phyloP scores from a whole-genome alignment of 2,797 vertebrate species.

The Melanotaenia parkinsoni region DNA sequence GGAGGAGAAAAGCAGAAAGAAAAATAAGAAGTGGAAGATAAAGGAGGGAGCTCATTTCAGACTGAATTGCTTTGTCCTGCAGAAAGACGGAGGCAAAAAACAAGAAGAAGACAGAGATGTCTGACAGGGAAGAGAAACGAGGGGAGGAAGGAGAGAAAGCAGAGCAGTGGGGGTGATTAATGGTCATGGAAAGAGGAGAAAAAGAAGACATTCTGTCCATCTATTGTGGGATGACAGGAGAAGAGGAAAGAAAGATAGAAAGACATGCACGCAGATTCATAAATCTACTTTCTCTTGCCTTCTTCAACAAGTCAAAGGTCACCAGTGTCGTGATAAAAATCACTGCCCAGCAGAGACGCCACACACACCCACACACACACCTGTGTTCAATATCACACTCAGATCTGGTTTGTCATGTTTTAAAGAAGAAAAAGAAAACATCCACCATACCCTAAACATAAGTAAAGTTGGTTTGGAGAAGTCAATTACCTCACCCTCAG shows the following conservation, averaged over 20 bases:
- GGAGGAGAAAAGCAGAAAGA: background rate
- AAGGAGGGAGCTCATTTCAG: background rate
- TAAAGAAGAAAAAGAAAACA: background rate
- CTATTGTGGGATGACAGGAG: constrained; percentile 20
- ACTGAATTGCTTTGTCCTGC: constrained; percentile 23
- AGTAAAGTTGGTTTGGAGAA: constrained; percentile 10
- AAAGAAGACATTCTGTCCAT: constrained; percentile 37
- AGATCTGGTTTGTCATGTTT: background rate
- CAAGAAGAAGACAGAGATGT: constrained; percentile 35
- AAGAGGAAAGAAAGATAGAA: background rate
- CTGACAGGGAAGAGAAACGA: constrained; percentile 48
- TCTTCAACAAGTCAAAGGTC: constrained; percentile 46
- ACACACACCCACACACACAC: constrained; percentile 7
- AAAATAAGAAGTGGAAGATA: background rate
- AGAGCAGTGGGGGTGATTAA: constrained; percentile 61
- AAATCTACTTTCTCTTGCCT: constrained; percentile 36
- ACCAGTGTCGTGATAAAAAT: constrained; percentile 8
- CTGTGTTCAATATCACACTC: constrained; percentile 15
- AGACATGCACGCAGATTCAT: constrained; percentile 15
- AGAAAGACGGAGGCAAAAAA: constrained; percentile 37
- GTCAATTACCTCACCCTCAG: background rate
- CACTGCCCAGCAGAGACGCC: background rate
- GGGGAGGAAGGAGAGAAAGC: constrained; percentile 22
- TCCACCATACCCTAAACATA: constrained; percentile 11
- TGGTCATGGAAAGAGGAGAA: constrained; percentile 42